phyloP scores from a whole-genome alignment of 1,140 invertebrate genomes.

The Gonioctena quinquepunctata region DNA sequence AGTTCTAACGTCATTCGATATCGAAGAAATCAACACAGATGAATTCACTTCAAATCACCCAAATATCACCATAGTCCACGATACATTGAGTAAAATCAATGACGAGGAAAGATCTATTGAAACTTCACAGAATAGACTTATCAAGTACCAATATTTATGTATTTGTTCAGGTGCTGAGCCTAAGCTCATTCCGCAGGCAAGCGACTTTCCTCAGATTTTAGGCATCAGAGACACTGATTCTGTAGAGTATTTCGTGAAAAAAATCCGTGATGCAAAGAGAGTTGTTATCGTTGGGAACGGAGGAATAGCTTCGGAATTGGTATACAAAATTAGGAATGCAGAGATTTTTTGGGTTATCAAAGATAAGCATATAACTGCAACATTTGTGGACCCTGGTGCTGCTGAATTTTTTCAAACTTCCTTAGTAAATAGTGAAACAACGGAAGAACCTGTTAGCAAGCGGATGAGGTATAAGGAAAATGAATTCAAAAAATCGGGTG shows the following conservation, averaged over 20 bases:
- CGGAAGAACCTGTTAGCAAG: slow-evolving; percentile 58
- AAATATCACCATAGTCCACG: slow-evolving; percentile 69
- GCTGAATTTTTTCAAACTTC: slow-evolving; percentile 84
- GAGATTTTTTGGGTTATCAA: slow-evolving; percentile 93
- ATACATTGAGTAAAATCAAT: slow-evolving; percentile 63
- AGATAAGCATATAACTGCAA: slow-evolving; percentile 88
- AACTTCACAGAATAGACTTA: slow-evolving; percentile 60
- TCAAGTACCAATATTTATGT: slow-evolving; percentile 84
- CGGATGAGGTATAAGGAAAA: slow-evolving; percentile 72
- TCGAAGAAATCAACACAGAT: slow-evolving; percentile 72
- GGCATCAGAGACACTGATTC: slow-evolving; percentile 97
- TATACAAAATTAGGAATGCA: slow-evolving; percentile 82
- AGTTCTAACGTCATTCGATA: slow-evolving; percentile 82
- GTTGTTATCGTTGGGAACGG: slow-evolving; percentile 93
- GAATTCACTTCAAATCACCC: slow-evolving; percentile 62
- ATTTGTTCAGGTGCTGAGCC: slow-evolving; percentile 88
- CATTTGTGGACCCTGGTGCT: slow-evolving; percentile 95
- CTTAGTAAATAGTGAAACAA: slow-evolving; percentile 44
- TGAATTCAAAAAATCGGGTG: slow-evolving; percentile 63
- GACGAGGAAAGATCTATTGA: slow-evolving; percentile 58
- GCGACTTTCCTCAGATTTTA: slow-evolving; percentile 70
- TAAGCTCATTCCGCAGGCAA: slow-evolving; percentile 69
- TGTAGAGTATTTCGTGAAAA: slow-evolving; percentile 76
- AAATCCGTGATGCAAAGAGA: slow-evolving; percentile 68
- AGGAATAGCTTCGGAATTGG: slow-evolving; percentile 95